Evolutionary conservation across 1,140 invertebrate genomes (phyloP), one percentile per base, ranked within the genome.

Genomic region (Stegodyphus mimosarum): DNA sequence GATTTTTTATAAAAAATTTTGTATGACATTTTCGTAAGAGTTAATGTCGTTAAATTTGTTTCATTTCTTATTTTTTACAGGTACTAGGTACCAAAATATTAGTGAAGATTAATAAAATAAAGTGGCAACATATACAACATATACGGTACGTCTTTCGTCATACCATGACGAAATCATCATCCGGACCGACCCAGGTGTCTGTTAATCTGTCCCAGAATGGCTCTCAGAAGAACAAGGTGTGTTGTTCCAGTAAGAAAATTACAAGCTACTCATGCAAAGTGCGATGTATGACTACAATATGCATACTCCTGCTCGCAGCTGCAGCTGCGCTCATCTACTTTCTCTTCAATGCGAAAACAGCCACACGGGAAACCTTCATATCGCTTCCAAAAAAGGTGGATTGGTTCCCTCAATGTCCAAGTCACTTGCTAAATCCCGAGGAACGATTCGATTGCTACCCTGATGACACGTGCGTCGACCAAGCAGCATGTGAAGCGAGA

Each of bases 381-480:
- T 4, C 83, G 6, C 66, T 78, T 7, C n/a, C 75, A 13, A 72
- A 72, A 64, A 71, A 63, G 33, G 7, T 10, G 6, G 50, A 77
- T n/a, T 86, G 83, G 83, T 69, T 76, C 6, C 74, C 74, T 7
- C 66, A 77, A 6, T 86, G 83, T n/a, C 83, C 66, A 52, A 52
- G n/a, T 15, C 52, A 67, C 7, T 49, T 63, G 7, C 6, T 70
- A 51, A 52, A 15, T 7, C 69, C 33, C 67, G 87, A 90, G 11
- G 90, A 92, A 86, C 92, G 93, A 85, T 95, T 96, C 88, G 95
- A 97, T 90, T 97, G 96, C 89, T 93, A 93, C 89, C 96, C 96
- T 0, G 93, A 94, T 88, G 88, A 91, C 66, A 7, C 13, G 6
- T 64, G 90, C 49, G 93, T 93, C 7, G 92, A 90, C 18, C 90